Percentiles rank a stretch among this genome's conserved stretches.
These are phyloP conservation scores for Sogatella furcifera DNA, from an alignment of 1,140 invertebrate species.

Conservation along the genomic window DNA sequence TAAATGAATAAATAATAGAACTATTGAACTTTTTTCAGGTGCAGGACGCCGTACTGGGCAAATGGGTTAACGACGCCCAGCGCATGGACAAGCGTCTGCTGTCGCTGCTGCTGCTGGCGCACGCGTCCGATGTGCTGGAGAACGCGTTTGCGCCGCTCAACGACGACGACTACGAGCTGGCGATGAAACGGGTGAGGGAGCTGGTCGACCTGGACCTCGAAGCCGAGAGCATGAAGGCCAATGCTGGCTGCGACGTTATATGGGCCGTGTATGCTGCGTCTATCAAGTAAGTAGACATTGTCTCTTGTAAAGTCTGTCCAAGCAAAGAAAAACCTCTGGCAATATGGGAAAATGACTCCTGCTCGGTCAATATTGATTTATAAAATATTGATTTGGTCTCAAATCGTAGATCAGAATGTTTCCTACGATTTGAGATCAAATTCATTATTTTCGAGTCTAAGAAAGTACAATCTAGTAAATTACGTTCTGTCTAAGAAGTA, in stretches of 20 bases:
- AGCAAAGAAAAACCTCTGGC: too few species aligned
- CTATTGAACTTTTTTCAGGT: constrained; percentile 51
- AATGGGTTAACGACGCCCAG: constrained; percentile 96
- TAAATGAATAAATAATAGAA: too few species aligned
- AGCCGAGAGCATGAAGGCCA: constrained; percentile 76
- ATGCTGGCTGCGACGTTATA: constrained; percentile 82
- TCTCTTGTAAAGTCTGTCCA: not conserved
- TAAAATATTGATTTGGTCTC: too few species aligned
- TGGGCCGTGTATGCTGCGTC: constrained; percentile 98
- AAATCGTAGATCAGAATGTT: too few species aligned
- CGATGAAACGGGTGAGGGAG: constrained; percentile 91
- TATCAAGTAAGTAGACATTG: constrained; percentile 65
- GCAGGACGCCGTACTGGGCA: constrained; percentile 90
- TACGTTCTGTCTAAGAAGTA: too few species aligned
- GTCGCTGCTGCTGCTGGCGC: constrained; percentile 87
- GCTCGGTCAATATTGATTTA: too few species aligned
- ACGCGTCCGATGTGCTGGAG: constrained; percentile 96
- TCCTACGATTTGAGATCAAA: too few species aligned
- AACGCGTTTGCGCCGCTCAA: constrained; percentile 99
- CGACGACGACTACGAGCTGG: constrained; percentile 97
- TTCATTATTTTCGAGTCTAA: too few species aligned
- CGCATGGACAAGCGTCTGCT: constrained; percentile 92
- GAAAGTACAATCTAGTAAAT: too few species aligned
- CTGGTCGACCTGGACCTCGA: constrained; percentile 95
- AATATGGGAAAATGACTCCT: too few species aligned